Evolutionary conservation across 2,797 vertebrate genomes (phyloP).

Genomic region (Eulemur coronatus): DNA sequence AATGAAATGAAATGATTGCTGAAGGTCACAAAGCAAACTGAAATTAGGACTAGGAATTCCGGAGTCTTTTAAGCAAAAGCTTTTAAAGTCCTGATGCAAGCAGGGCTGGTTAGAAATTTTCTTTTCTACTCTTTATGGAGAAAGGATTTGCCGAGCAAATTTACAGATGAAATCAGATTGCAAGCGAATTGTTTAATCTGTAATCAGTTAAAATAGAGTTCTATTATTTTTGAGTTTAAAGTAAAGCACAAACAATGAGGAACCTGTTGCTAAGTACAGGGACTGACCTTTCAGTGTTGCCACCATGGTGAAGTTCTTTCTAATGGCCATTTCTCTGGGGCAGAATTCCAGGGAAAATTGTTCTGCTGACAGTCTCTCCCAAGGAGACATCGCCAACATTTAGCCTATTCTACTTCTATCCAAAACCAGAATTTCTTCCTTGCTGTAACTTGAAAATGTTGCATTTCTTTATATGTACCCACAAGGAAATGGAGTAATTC

Average conservation of each 20-base stretch:
- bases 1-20: neutral
- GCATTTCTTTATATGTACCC: neutral
- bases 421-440: neutral
- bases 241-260: slow-evolving; percentile 30
- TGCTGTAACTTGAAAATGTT: neutral
- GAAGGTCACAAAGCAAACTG: slow-evolving; percentile 36
- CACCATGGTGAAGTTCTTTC: neutral
- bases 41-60: slow-evolving; percentile 11
- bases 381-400: neutral
- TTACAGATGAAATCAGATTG: slow-evolving; percentile 68
- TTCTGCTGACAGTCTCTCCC: neutral
- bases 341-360: neutral
- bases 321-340: neutral
- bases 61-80: slow-evolving; percentile 30
- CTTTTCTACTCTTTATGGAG: slow-evolving; percentile 51
- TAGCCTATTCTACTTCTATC: neutral
- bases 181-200: slow-evolving; percentile 69
- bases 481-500: neutral
- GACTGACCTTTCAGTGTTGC: neutral
- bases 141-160: slow-evolving; percentile 75
- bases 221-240: slow-evolving; percentile 63
- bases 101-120: slow-evolving; percentile 45
- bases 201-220: slow-evolving; percentile 71
- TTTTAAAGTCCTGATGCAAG: slow-evolving; percentile 42
- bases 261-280: slow-evolving; percentile 9